Evolutionary conservation across 2,888 invertebrate genomes (phyloP).

Genomic region (Ophonus ardosiacus): DNA sequence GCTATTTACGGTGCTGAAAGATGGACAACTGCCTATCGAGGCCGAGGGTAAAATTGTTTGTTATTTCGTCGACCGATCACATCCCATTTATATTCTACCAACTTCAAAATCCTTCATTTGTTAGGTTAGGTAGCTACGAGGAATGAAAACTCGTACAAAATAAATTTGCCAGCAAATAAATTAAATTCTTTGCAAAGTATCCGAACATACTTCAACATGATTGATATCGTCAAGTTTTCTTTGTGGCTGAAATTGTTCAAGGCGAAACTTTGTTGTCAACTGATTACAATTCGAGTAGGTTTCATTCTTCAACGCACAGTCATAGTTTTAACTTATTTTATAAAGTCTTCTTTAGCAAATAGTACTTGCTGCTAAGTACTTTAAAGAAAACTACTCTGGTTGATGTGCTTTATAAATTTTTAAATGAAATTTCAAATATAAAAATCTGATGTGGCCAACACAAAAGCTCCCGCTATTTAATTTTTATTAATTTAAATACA

Average conservation of each 20-base stretch:
- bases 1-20: neutral
- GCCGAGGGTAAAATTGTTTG: constrained; percentile 1
- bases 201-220: constrained; percentile 47
- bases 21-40: neutral
- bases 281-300: constrained; percentile 32
- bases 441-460: no score
- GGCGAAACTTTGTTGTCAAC: constrained; percentile 14
- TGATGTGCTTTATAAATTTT: no score
- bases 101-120: constrained; percentile 35
- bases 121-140: neutral
- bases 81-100: constrained; percentile 27
- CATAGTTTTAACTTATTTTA: no score
- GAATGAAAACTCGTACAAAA: constrained; percentile 1
- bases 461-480: no score
- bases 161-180: constrained; percentile 41
- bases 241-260: constrained; percentile 21
- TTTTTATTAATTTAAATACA: no score
- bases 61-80: constrained; percentile 12
- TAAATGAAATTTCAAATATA: no score
- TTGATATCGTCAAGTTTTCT: constrained; percentile 49
- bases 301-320: neutral
- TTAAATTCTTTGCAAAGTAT: constrained; percentile 50
- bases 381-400: no score
- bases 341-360: no score
- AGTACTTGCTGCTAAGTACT: no score